Percentiles rank a stretch among this genome's conserved stretches.
phyloP scores from a whole-genome alignment of 2,113 vertebrate genomes.

The Hyperopisus bebe region DNA sequence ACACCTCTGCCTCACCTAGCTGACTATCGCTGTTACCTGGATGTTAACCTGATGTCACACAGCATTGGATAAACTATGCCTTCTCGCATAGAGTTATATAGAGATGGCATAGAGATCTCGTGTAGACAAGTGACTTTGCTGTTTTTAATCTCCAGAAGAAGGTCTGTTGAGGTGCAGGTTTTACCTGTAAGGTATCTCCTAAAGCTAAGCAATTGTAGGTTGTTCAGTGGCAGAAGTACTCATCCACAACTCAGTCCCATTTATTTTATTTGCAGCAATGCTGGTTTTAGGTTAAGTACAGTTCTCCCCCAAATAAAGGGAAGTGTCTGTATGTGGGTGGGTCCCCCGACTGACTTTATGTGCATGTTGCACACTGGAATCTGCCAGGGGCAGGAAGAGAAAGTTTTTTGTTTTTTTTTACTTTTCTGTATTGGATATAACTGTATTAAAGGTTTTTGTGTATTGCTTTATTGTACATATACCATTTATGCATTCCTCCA shows the following conservation, averaged over 20 bases:
- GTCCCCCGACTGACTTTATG: conserved; percentile 41
- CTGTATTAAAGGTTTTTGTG: conserved; percentile 45
- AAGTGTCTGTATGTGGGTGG: conserved; percentile 34
- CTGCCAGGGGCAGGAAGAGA: conserved; percentile 51
- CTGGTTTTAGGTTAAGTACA: conserved; percentile 3
- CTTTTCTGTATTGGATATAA: conserved; percentile 57
- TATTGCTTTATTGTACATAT: conserved; percentile 21
- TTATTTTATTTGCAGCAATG: background rate
- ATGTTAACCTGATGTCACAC: background rate
- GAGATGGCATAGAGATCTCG: background rate
- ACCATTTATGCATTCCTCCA: conserved; percentile 19
- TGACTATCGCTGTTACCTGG: background rate
- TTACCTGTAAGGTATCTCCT: background rate
- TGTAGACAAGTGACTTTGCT: background rate
- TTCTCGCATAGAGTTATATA: background rate
- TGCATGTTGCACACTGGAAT: conserved; percentile 49
- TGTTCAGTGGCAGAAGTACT: background rate
- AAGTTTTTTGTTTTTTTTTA: conserved; percentile 45
- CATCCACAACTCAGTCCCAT: background rate
- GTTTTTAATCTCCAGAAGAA: background rate
- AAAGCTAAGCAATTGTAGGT: background rate
- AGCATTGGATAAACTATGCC: background rate
- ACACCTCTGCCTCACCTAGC: conserved; percentile 1
- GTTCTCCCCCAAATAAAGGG: conserved; percentile 31
- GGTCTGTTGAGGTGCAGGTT: background rate